Base-by-base conservation (phyloP, 2,888 invertebrate genomes). In the Acleris emargana region DNA sequence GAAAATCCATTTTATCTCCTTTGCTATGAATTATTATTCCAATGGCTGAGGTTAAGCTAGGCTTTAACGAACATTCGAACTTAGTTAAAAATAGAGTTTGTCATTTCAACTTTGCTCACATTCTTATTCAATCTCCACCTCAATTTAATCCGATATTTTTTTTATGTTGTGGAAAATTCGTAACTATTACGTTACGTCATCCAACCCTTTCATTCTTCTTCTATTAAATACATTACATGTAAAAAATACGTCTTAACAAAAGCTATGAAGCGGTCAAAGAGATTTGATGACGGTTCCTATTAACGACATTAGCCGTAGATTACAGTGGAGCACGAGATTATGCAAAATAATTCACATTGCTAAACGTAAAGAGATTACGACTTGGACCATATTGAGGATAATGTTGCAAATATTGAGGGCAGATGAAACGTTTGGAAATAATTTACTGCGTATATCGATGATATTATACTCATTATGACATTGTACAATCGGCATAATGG, bases 191-290 rank as follows among this genome's bases (percentile, higher is more conserved):
- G 54, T 64, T 59, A 43, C 59, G 20, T n/a, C 47, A 55, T 18
- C n/a, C 13, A n/a, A 6, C 28, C 47, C 22, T 32, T 50, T 16
- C 38, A 38, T 16, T 25, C 9, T 32, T 32, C 32, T 32, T 32
- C 32, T 38, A 38, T 38, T 38, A 38, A 38, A 38, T 13, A 38
- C 38, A 38, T 38, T 17, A 53, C 18, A 47, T 54, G 13, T n/a
- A 47, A 49, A 49, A 59, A 54, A 43, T 54, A n/a, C 0, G 43
- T 54, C 18, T 49, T 43, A 54, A 64, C 54, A 64, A 64, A 59
- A 54, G 58, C 58, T 64, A 18, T 25, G 53, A 25, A 53, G 18
- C 49, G 53, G 45, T 17, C 17, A 28, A 57, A 45, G 11, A 28
- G 47, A 50, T 42, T 58, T 49, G 59, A 64, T 54, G 43, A 53